Evolutionary conservation across 2,888 invertebrate species (phyloP).

Genomic region (Meghimatium bilineatum): DNA sequence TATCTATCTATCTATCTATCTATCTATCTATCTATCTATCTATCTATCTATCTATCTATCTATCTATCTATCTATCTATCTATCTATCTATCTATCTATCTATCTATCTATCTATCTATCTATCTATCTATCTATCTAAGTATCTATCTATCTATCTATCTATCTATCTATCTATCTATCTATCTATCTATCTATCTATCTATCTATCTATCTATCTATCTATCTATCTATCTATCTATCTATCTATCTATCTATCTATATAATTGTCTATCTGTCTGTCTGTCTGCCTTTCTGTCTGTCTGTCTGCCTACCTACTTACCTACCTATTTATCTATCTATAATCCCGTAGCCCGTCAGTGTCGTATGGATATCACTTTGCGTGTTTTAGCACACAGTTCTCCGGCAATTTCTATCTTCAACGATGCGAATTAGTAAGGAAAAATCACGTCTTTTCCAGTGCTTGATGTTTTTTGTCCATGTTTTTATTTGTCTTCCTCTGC

Average conservation of each 20-base stretch:
- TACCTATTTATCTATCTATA: conserved; percentile 14
- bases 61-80: conserved; percentile 34
- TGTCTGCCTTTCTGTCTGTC: conserved; percentile 25
- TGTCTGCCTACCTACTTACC: conserved; percentile 15
- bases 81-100: conserved; percentile 30
- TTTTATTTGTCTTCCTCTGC: too few relatives aligned
- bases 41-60: background rate
- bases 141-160: conserved; percentile 17
- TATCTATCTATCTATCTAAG: conserved; percentile 8
- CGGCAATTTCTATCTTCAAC: too few relatives aligned
- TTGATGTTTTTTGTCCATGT: too few relatives aligned
- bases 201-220: background rate
- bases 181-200: conserved; percentile 21
- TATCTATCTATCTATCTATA: background rate
- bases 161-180: conserved; percentile 28
- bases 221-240: conserved; percentile 15
- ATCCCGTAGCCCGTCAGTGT: too few relatives aligned
- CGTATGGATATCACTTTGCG: too few relatives aligned
- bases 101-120: conserved; percentile 22
- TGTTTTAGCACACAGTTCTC: too few relatives aligned
- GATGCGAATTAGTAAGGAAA: too few relatives aligned
- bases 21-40: conserved; percentile 3
- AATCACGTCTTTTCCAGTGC: too few relatives aligned
- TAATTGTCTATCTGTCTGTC: background rate
- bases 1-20: conserved; percentile 8